phyloP scores from a whole-genome alignment of 2,113 vertebrate genomes.

The Pampusana beccarii region DNA sequence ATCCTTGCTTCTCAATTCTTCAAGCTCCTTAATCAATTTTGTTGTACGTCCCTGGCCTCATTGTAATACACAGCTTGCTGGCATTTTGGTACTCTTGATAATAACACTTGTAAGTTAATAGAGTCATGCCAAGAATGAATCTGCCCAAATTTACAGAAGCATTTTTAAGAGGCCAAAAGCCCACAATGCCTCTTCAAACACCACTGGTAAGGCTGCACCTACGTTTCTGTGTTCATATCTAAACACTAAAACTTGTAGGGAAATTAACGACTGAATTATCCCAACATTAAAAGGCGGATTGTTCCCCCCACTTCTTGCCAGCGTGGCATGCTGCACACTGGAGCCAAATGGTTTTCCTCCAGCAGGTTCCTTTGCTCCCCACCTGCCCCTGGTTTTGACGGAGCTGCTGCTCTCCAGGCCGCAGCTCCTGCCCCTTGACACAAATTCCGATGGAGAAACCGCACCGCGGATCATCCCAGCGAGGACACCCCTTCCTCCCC shows the following conservation, averaged over 20 bases:
- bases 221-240: neutral
- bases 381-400: rapidly evolving
- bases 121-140: constrained; percentile 18
- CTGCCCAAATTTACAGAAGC: neutral
- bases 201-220: neutral
- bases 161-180: neutral
- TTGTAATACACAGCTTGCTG: constrained; percentile 1
- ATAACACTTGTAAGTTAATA: constrained; percentile 1
- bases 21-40: constrained; percentile 28
- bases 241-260: neutral
- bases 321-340: too few relatives aligned
- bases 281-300: neutral
- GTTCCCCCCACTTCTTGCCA: too few relatives aligned
- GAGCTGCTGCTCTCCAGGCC: neutral
- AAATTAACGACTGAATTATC: neutral
- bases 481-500: neutral
- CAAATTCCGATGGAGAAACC: too few relatives aligned
- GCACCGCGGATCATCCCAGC: rapidly evolving
- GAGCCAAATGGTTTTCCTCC: neutral
- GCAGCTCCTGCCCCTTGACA: neutral
- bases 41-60: neutral
- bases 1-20: constrained; percentile 24
- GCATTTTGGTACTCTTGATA: constrained; percentile 2
- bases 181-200: neutral
- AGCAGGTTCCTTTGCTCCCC: neutral